Evolutionary conservation across 2,797 vertebrate species (phyloP).

Genomic region (Sylvilagus floridanus): DNA sequence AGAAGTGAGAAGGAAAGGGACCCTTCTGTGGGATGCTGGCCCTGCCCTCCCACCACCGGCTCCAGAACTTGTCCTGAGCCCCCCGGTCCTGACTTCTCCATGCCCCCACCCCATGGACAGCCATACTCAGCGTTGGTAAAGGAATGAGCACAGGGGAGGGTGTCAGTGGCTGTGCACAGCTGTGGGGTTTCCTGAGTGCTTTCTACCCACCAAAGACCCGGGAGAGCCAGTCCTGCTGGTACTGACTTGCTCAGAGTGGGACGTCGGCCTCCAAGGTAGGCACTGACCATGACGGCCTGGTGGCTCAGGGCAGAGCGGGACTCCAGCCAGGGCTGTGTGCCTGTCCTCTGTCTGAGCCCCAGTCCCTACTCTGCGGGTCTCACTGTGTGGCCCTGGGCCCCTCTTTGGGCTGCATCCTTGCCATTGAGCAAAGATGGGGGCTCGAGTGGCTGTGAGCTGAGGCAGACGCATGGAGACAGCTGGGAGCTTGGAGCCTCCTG

Average conservation of each 20-base stretch:
- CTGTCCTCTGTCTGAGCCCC: background rate
- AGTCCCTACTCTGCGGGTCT: background rate
- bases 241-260: background rate
- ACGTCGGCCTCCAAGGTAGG: background rate
- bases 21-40: background rate
- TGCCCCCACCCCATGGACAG: accelerated
- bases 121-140: background rate
- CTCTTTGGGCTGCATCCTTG: background rate
- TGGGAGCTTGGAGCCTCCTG: too few relatives aligned
- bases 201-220: too few relatives aligned
- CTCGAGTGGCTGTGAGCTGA: background rate
- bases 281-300: background rate
- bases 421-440: background rate
- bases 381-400: background rate
- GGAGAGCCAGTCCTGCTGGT: background rate
- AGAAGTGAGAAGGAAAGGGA: background rate
- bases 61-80: background rate
- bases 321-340: accelerated
- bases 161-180: background rate
- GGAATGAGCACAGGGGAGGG: background rate
- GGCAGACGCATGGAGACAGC: background rate
- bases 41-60: background rate
- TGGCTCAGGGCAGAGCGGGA: background rate
- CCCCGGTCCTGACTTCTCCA: background rate
- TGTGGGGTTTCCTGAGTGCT: background rate